phyloP scores from a whole-genome alignment of 2,113 vertebrate species.

The Ondatra zibethicus region DNA sequence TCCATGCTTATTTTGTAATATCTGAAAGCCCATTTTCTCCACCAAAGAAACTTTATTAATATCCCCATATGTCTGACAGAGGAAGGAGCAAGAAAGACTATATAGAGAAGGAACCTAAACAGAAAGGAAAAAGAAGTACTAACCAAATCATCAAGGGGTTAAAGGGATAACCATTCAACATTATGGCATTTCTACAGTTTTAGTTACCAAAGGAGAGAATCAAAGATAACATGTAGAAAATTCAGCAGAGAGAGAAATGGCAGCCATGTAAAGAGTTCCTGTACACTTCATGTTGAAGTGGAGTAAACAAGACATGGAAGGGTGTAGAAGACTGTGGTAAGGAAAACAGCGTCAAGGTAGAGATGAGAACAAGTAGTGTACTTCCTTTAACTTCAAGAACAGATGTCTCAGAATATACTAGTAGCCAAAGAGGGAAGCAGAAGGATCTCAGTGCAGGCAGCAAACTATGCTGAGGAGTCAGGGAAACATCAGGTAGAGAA shows the following conservation, averaged over 20 bases:
- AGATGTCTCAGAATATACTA: neutral
- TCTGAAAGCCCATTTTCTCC: neutral
- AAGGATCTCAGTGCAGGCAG: neutral
- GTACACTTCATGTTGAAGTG: neutral
- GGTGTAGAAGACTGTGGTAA: neutral
- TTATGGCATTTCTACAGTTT: neutral
- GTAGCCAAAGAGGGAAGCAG: neutral
- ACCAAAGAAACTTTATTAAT: neutral
- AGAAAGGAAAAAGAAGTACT: neutral
- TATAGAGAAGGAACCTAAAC: neutral
- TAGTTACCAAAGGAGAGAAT: neutral
- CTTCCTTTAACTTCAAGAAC: neutral
- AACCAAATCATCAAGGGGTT: neutral
- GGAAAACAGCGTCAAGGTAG: neutral
- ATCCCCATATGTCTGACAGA: neutral
- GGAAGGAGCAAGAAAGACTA: neutral
- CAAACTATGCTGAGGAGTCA: neutral
- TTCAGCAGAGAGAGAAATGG: neutral
- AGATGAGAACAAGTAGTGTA: neutral
- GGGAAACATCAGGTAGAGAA: neutral
- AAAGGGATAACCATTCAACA: neutral
- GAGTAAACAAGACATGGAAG: neutral
- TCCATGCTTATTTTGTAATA: conserved; percentile 3
- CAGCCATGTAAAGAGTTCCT: neutral
- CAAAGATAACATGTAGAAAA: neutral